Conservation (phyloP, 2,888 invertebrate species). For the Drosophila rubida region DNA sequence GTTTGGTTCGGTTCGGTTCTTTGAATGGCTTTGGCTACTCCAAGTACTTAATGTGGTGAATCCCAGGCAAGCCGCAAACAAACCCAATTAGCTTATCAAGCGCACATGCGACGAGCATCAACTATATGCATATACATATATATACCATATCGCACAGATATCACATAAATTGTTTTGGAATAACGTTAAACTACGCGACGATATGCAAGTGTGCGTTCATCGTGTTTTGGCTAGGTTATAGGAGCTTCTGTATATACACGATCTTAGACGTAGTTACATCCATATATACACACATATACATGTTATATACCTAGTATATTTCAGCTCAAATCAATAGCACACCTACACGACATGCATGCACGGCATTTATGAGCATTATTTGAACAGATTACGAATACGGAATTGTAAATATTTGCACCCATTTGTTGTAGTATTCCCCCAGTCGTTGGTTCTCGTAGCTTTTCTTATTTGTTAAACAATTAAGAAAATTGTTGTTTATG, state of each 20-base stretch:
- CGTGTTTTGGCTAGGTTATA: constrained; percentile 20
- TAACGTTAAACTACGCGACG: neutral
- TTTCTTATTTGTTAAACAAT: constrained; percentile 43
- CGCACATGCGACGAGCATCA: neutral
- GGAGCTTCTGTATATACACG: constrained; percentile 43
- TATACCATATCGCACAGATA: neutral
- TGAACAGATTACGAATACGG: constrained; percentile 32
- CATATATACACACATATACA: constrained; percentile 27
- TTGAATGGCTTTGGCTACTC: constrained; percentile 59
- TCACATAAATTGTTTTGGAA: constrained; percentile 7
- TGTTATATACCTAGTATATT: constrained; percentile 27
- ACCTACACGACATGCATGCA: neutral
- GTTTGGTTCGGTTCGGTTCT: constrained; percentile 54
- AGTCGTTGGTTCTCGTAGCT: constrained; percentile 28
- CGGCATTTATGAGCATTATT: constrained; percentile 35
- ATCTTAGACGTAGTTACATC: constrained; percentile 24
- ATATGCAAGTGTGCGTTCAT: neutral
- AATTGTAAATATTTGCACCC: constrained; percentile 69
- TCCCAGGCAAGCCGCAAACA: constrained; percentile 13
- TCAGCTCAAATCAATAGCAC: constrained; percentile 40
- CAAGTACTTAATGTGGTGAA: constrained; percentile 27
- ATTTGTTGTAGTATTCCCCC: constrained; percentile 39
- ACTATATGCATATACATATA: neutral
- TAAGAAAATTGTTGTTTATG: constrained; percentile 30
- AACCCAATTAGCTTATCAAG: constrained; percentile 25